phyloP scores from a whole-genome alignment of 2,888 invertebrate genomes.

The Diachrysia chrysitis region DNA sequence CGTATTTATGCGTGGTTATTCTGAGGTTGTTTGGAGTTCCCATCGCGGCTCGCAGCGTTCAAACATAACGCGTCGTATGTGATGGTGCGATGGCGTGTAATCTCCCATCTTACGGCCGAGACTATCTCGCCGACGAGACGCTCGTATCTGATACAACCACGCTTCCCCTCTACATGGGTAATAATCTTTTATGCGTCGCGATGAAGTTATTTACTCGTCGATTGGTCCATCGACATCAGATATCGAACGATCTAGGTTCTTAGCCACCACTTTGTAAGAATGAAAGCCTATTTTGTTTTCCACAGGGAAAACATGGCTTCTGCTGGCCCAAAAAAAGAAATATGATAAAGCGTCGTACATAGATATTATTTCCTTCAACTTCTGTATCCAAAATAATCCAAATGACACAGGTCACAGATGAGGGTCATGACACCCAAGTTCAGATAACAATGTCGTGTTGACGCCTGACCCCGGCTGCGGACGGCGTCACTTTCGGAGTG shows the following conservation, averaged over 20 bases:
- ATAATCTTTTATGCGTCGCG: slow-evolving; percentile 73
- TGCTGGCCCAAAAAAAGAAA: background rate
- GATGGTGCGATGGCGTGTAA: slow-evolving; percentile 66
- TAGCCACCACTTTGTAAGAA: slow-evolving; percentile 47
- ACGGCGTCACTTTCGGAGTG: slow-evolving; percentile 59
- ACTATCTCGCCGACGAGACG: slow-evolving; percentile 59
- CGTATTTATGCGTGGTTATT: slow-evolving; percentile 75
- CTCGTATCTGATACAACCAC: slow-evolving; percentile 70
- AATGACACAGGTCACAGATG: slow-evolving; percentile 66
- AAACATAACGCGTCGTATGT: slow-evolving; percentile 65
- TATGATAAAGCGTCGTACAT: background rate
- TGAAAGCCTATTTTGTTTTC: slow-evolving; percentile 18
- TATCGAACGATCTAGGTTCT: slow-evolving; percentile 43
- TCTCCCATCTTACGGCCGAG: slow-evolving; percentile 54
- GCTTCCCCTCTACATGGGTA: slow-evolving; percentile 66
- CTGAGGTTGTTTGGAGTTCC: slow-evolving; percentile 77
- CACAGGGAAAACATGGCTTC: background rate
- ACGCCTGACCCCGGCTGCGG: slow-evolving; percentile 64
- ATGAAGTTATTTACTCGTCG: slow-evolving; percentile 75
- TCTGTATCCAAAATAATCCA: slow-evolving; percentile 16
- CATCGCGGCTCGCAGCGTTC: slow-evolving; percentile 66
- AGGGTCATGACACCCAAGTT: slow-evolving; percentile 72
- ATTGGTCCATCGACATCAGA: slow-evolving; percentile 62
- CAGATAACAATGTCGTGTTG: slow-evolving; percentile 73
- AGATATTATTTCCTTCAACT: slow-evolving; percentile 29